Conservation (phyloP, 2,888 invertebrate species). For the Balanococcus diminutus region DNA sequence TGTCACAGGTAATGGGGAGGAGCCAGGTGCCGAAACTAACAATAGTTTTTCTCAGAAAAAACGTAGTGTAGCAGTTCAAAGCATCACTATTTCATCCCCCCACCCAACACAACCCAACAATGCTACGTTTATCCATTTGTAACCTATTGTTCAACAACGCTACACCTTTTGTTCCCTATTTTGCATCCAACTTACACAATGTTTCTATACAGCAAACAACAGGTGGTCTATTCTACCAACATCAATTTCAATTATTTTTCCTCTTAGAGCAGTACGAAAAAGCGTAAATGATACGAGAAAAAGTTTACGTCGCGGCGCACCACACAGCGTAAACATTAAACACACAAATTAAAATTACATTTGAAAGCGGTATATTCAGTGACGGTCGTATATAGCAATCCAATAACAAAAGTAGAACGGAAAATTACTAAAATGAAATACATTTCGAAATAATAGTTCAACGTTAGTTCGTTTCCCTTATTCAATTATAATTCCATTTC, state of each 20-base stretch:
- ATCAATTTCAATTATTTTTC: not conserved
- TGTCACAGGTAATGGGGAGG: too few relatives aligned
- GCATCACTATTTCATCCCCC: too few relatives aligned
- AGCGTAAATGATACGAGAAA: not conserved
- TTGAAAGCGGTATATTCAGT: not conserved
- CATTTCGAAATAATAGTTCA: not conserved
- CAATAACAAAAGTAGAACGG: not conserved
- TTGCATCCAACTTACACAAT: not conserved
- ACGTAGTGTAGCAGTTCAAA: too few relatives aligned
- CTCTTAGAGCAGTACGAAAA: not conserved
- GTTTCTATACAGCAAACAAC: not conserved
- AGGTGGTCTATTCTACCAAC: not conserved
- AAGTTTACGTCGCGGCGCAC: not conserved
- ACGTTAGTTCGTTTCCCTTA: not conserved
- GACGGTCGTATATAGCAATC: not conserved
- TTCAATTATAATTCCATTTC: constrained; percentile 29
- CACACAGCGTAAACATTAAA: not conserved
- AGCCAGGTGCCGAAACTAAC: not conserved
- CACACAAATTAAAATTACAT: constrained; percentile 7
- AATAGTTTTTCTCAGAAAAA: too few relatives aligned
- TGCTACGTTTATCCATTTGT: too few relatives aligned
- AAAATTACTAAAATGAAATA: constrained; percentile 5
- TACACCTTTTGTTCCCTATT: not conserved
- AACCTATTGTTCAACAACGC: not conserved
- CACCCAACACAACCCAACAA: not conserved